phyloP scores from a whole-genome alignment of 1,140 invertebrate species.

The Ladona fulva region DNA sequence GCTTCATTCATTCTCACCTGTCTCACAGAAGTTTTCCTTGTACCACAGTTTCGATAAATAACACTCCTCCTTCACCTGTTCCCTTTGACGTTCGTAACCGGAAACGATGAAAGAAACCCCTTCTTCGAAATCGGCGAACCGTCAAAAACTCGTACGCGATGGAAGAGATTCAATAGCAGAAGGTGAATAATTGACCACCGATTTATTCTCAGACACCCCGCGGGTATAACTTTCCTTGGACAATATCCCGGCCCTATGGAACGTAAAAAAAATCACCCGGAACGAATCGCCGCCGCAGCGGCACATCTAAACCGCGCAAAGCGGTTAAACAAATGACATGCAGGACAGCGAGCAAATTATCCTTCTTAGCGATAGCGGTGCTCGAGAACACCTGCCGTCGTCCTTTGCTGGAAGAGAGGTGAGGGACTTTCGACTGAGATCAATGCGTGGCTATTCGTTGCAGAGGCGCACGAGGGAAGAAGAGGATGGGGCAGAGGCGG shows the following conservation, averaged over 20 bases:
- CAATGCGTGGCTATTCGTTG: background rate
- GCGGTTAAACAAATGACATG: background rate
- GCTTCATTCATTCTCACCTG: no score
- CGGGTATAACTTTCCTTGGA: no score
- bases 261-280: background rate
- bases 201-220: no score
- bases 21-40: no score
- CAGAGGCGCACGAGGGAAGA: background rate
- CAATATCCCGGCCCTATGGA: no score
- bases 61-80: no score
- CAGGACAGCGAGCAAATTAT: background rate
- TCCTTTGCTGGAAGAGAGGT: background rate
- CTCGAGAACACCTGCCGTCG: background rate
- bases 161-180: no score
- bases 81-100: conserved; percentile 19
- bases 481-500: background rate
- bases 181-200: no score
- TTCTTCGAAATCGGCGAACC: conserved; percentile 21
- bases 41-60: no score
- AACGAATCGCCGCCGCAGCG: background rate
- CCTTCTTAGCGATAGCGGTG: background rate
- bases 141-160: no score
- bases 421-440: conserved; percentile 2
- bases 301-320: background rate
- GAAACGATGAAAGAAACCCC: conserved; percentile 20